Conservation (phyloP, 2,888 invertebrate genomes). For the Hymenopus coronatus region DNA sequence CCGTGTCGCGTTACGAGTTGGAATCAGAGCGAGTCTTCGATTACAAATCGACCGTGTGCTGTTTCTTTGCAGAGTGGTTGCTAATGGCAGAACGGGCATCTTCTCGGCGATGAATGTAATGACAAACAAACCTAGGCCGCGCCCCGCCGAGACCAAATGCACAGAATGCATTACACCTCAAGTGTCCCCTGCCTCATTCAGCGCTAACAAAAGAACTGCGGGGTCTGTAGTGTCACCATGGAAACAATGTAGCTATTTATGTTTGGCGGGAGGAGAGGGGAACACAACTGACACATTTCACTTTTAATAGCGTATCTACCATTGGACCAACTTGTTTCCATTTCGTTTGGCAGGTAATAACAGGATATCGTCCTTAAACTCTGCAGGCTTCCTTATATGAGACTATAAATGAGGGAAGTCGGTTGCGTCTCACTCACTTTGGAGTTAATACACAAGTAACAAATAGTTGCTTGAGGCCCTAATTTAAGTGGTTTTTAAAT, state of each 20-base stretch:
- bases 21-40: slow-evolving; percentile 5
- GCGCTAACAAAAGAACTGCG: background rate
- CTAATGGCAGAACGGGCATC: slow-evolving; percentile 17
- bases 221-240: background rate
- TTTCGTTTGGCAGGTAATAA: background rate
- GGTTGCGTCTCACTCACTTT: fast-evolving
- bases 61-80: slow-evolving; percentile 3
- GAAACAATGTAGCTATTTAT: background rate
- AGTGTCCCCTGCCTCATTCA: background rate
- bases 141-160: background rate
- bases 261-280: background rate
- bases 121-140: background rate
- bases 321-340: background rate
- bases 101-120: background rate
- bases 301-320: background rate
- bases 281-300: background rate
- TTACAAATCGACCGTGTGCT: slow-evolving; percentile 6
- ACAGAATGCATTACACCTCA: background rate
- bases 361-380: background rate
- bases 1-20: background rate
- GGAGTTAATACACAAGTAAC: no score
- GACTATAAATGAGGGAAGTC: no score
- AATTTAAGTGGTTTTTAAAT: no score
- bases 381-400: no score
- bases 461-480: no score